These are phyloP conservation scores for Uropsilus gracilis DNA, from an alignment of 2,113 vertebrate species.

Conservation along the genomic window DNA sequence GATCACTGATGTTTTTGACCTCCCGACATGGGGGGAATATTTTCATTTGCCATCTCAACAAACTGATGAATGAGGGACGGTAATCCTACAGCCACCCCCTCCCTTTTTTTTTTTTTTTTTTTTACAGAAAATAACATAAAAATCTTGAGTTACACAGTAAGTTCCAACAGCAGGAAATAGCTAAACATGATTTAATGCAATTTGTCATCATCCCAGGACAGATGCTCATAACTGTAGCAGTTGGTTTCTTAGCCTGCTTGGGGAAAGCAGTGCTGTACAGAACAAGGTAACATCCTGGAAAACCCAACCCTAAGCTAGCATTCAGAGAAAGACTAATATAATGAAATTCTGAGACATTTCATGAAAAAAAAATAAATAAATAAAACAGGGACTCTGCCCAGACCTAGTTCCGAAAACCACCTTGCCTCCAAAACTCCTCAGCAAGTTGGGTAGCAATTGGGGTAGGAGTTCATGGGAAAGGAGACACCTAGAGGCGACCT, in stretches of 20 bases:
- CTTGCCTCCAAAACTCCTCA: neutral
- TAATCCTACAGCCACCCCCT: neutral
- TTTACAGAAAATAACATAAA: neutral
- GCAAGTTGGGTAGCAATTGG: neutral
- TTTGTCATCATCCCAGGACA: neutral
- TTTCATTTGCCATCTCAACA: neutral
- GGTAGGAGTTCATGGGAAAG: neutral
- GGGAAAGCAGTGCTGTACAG: neutral
- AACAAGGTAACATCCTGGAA: neutral
- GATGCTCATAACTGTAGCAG: neutral
- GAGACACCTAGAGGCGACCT: neutral
- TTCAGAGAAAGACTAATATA: neutral
- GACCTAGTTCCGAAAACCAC: neutral
- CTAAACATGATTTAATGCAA: neutral
- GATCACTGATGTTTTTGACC: neutral
- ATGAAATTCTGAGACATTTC: neutral
- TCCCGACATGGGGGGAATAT: neutral
- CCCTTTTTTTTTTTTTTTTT: too few relatives aligned
- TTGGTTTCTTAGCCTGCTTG: neutral
- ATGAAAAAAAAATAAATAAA: neutral
- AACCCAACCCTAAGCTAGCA: neutral
- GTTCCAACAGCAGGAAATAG: neutral
- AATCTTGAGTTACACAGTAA: neutral
- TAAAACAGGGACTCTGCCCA: neutral
- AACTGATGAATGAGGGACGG: neutral